Conservation (phyloP, 1,140 invertebrate species). For the Brachionus paranguensis region DNA sequence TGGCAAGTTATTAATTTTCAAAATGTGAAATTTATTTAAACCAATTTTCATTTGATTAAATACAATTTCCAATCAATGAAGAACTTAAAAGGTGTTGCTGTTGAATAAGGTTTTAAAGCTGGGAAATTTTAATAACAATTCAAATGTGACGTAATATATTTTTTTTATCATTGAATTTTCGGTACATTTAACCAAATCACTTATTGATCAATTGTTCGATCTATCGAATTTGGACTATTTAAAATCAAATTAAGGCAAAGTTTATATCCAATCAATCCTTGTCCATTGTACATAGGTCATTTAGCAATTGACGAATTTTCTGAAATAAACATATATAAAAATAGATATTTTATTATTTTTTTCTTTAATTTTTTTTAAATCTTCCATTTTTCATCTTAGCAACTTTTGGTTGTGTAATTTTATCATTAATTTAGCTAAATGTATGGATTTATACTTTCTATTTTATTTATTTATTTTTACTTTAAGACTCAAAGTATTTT, state of each 20-base stretch:
- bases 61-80: neutral
- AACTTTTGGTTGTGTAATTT: no score
- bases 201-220: neutral
- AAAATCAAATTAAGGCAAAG: neutral
- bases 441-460: no score
- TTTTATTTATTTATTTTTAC: no score
- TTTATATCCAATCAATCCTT: no score
- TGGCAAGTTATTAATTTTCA: neutral
- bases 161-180: neutral
- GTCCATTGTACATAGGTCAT: no score
- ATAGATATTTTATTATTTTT: no score
- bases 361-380: no score
- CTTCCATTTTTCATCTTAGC: no score
- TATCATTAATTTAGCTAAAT: no score
- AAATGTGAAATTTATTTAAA: neutral
- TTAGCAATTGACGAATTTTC: no score
- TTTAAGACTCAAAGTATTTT: no score
- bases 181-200: constrained; percentile 16
- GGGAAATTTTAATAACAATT: constrained; percentile 3
- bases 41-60: neutral
- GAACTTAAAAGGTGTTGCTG: neutral
- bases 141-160: neutral
- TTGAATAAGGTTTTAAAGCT: neutral
- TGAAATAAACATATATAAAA: no score
- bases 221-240: neutral